These are phyloP conservation scores for Sigmodon hispidus DNA, from an alignment of 2,113 vertebrate species.

Conservation along the genomic window DNA sequence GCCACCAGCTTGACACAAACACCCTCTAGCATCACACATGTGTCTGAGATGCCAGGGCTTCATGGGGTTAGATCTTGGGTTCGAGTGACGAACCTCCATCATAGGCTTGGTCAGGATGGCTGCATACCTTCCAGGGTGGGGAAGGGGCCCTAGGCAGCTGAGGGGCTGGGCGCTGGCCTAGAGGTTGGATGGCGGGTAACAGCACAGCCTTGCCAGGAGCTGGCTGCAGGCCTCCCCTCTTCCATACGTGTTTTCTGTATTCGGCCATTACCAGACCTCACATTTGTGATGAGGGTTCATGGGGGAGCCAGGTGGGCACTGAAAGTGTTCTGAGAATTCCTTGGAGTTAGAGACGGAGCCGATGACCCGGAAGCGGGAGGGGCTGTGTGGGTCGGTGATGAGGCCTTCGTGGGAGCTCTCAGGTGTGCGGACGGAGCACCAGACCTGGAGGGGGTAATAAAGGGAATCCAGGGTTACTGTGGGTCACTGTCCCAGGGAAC, in stretches of 20 bases:
- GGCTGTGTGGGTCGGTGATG: slow-evolving; percentile 97
- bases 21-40: neutral
- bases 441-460: slow-evolving; percentile 87
- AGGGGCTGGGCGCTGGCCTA: neutral
- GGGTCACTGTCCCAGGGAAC: too few species aligned
- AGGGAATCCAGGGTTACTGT: neutral
- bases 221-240: neutral
- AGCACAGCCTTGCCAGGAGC: neutral
- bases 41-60: slow-evolving; percentile 55
- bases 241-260: neutral
- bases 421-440: slow-evolving; percentile 95
- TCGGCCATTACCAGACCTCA: slow-evolving; percentile 92
- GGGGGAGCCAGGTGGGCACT: slow-evolving; percentile 88
- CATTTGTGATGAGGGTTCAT: slow-evolving; percentile 97
- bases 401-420: slow-evolving; percentile 97
- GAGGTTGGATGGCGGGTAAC: neutral
- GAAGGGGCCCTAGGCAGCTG: slow-evolving; percentile 36
- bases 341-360: slow-evolving; percentile 95
- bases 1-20: fast-evolving
- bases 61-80: slow-evolving; percentile 72
- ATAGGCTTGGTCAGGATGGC: fast-evolving
- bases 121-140: fast-evolving
- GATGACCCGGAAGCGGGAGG: slow-evolving; percentile 95
- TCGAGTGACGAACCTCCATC: neutral
- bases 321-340: slow-evolving; percentile 94